Conservation (phyloP, 2,113 vertebrate species). For the Thalassarche chlororhynchos region DNA sequence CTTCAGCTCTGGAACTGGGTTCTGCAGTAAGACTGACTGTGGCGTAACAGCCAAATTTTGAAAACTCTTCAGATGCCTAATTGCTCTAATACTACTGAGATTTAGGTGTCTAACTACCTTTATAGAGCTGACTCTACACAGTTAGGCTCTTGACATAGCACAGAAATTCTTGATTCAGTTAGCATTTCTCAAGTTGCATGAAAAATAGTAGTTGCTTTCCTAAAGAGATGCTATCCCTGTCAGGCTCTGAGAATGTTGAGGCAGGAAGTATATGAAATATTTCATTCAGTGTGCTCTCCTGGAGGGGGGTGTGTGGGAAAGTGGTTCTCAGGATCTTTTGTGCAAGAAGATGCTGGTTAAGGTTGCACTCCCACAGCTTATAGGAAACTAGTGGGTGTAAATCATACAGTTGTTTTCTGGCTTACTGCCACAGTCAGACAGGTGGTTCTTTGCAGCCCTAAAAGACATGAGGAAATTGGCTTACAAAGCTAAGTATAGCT, state of each 20-base stretch:
- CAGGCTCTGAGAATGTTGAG: background rate
- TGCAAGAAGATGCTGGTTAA: background rate
- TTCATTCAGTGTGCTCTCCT: background rate
- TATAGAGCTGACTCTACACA: background rate
- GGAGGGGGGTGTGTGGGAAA: background rate
- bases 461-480: background rate
- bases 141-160: background rate
- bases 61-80: background rate
- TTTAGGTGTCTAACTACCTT: background rate
- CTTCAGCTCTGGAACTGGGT: background rate
- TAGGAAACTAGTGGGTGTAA: constrained; percentile 55
- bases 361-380: constrained; percentile 28
- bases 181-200: background rate
- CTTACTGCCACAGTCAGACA: constrained; percentile 46
- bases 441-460: constrained; percentile 43
- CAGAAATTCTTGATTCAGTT: background rate
- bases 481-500: constrained; percentile 40
- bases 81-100: background rate
- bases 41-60: background rate
- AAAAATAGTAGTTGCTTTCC: background rate
- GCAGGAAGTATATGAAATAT: constrained; percentile 1
- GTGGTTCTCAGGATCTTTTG: constrained; percentile 39
- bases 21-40: background rate
- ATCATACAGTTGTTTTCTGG: constrained; percentile 60
- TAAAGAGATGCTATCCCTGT: background rate